A percentile compares a stretch with the other conserved stretches of the same genome.
Evolutionary conservation across 2,113 vertebrate species (phyloP).

Genomic region (Psephotus haematonotus): DNA sequence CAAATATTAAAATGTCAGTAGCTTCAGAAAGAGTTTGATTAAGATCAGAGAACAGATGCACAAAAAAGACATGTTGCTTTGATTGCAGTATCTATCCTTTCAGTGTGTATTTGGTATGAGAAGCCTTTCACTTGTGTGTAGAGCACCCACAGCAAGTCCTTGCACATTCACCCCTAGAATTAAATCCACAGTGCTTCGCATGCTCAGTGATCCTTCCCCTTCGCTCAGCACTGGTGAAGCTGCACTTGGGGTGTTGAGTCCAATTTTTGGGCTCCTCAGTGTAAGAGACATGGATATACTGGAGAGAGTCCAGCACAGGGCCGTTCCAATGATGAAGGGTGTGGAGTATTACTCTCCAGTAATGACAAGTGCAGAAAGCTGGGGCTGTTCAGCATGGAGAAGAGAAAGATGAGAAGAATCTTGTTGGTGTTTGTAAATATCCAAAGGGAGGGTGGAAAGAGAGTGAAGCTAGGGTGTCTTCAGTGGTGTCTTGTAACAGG

Average conservation of each 20-base stretch:
- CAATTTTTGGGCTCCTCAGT: neutral
- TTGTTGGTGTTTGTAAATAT: neutral
- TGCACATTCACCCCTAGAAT: neutral
- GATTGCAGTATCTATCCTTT: neutral
- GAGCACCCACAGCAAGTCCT: neutral
- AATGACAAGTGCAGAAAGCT: neutral
- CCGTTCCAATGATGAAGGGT: neutral
- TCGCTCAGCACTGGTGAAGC: neutral
- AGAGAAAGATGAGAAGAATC: neutral
- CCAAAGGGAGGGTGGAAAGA: neutral
- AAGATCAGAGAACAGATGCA: neutral
- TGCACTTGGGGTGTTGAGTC: neutral
- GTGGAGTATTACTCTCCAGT: neutral
- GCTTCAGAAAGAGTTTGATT: neutral
- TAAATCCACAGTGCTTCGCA: fast-evolving
- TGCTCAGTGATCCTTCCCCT: neutral
- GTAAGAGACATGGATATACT: neutral
- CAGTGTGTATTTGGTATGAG: fast-evolving
- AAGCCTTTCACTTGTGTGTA: neutral
- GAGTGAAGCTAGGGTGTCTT: neutral
- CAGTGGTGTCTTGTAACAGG: no score
- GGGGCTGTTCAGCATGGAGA: neutral
- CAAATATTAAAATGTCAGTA: neutral
- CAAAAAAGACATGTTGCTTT: neutral
- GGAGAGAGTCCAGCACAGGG: neutral